Evolutionary conservation across 2,888 invertebrate genomes (phyloP).

Genomic region (Nephrotoma appendiculata): DNA sequence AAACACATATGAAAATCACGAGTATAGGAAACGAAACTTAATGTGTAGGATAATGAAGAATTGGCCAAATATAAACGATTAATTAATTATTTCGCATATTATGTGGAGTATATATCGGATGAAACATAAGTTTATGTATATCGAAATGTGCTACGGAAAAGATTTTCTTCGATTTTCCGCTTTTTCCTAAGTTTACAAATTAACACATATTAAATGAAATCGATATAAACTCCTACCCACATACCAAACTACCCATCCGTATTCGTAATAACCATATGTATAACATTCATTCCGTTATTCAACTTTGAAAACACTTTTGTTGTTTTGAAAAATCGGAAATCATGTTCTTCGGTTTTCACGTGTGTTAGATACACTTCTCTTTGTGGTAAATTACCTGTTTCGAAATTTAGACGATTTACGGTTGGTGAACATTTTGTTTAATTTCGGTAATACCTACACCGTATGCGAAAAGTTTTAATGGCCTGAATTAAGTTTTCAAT

Average conservation of each 20-base stretch:
- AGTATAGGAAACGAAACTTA: not conserved
- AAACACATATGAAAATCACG: not conserved
- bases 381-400: not conserved
- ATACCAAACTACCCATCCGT: no score
- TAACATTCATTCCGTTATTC: not conserved
- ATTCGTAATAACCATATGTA: not conserved
- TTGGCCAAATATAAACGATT: not conserved
- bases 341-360: not conserved
- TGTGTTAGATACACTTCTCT: not conserved
- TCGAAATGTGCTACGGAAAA: not conserved
- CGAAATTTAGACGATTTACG: not conserved
- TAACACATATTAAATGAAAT: not conserved
- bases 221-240: not conserved
- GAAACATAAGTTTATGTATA: not conserved
- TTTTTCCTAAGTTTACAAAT: not conserved
- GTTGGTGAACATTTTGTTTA: not conserved
- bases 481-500: not conserved
- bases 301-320: not conserved
- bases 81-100: not conserved
- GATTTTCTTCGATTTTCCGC: not conserved
- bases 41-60: not conserved
- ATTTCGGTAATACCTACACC: not conserved
- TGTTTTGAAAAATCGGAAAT: not conserved
- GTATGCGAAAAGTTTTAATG: not conserved
- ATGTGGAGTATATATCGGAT: not conserved